Evolutionary conservation across 2,888 invertebrate species (phyloP), one percentile per base, ranked within the genome.

Genomic region (Cephus runcator): DNA sequence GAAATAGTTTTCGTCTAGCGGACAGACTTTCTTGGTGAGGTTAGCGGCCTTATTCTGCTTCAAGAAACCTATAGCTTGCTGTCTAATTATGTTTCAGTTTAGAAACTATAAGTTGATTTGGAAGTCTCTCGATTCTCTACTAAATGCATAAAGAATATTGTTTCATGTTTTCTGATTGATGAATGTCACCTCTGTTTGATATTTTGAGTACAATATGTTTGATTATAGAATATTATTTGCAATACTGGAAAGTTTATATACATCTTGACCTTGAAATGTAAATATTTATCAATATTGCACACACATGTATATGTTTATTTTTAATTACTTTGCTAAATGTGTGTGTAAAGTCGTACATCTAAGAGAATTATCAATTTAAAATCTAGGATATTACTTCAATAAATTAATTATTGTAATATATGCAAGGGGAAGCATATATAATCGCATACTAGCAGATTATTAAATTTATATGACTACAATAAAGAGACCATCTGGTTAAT

Each of bases 1-100:
- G 76, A 81, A 85, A 56, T 78, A 56, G 40, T 34, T 75, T 35
- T 36, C 31, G 35, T 69, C 23, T 56, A 56, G 9, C 56, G 15
- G 40, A 15, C 23, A 56, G 31, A 12, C 30, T 76, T 73, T 35
- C 69, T 36, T 73, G 15, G 23, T 76, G 73, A 74, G 73, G 77
- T 77, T 77, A 68, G 33, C 30, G 69, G 56, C 23, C 30, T 34
- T 73, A 34, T 76, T 73, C 73, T 73, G 69, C 76, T 35, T 34
- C 73, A 34, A 71, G 35, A 33, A 56, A 56, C 56, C 56, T 56
- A 56, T 56, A 56, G 23, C 23, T 56, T 56, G 23, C 23, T 56
- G 56, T 56, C 56, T 56, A 56, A 56, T 56, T 23, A 56, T 56
- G 56, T 56, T 56, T 23, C 56, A 56, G 23, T 23, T 56, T 56